These are phyloP conservation scores for Drosophila lutescens DNA, from an alignment of 2,888 invertebrate species.

Conservation along the genomic window DNA sequence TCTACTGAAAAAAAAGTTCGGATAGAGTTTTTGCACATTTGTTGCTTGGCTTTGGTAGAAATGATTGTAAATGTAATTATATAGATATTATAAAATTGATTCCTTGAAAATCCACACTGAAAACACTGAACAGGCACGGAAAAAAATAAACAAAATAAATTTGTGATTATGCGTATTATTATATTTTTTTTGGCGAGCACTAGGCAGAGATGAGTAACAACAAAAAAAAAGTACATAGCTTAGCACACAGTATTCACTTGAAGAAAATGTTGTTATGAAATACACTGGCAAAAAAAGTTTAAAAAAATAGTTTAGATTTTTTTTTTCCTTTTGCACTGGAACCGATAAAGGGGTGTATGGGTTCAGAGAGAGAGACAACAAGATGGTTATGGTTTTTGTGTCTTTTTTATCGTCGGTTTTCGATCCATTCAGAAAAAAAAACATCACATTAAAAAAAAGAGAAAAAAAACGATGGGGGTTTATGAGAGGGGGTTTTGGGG, in stretches of 20 bases:
- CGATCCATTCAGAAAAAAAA: constrained; percentile 29
- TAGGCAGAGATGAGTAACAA: constrained; percentile 26
- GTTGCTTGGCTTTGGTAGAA: constrained; percentile 25
- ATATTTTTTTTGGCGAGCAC: constrained; percentile 13
- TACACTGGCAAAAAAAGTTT: constrained; percentile 45
- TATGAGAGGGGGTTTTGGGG: constrained; percentile 24
- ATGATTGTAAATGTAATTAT: constrained; percentile 12
- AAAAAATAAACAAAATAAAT: constrained; percentile 39
- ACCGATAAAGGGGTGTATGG: constrained; percentile 71
- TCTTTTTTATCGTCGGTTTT: constrained; percentile 15
- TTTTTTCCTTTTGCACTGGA: constrained; percentile 43
- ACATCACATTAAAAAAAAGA: constrained; percentile 62
- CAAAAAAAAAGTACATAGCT: constrained; percentile 21
- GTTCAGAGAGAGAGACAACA: constrained; percentile 26
- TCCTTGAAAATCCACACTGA: constrained; percentile 34
- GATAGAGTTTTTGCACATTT: constrained; percentile 26
- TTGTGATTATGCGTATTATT: constrained; percentile 11
- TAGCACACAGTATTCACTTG: constrained; percentile 39
- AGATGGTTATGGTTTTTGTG: constrained; percentile 16
- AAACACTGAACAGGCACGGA: constrained; percentile 41
- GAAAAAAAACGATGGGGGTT: constrained; percentile 46
- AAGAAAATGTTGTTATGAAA: constrained; percentile 31
- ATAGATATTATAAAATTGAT: constrained; percentile 6
- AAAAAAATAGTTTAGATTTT: constrained; percentile 17
- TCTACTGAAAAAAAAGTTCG: constrained; percentile 18